Evolutionary conservation across 2,113 vertebrate genomes (phyloP).

Genomic region (Orthonyx spaldingii): DNA sequence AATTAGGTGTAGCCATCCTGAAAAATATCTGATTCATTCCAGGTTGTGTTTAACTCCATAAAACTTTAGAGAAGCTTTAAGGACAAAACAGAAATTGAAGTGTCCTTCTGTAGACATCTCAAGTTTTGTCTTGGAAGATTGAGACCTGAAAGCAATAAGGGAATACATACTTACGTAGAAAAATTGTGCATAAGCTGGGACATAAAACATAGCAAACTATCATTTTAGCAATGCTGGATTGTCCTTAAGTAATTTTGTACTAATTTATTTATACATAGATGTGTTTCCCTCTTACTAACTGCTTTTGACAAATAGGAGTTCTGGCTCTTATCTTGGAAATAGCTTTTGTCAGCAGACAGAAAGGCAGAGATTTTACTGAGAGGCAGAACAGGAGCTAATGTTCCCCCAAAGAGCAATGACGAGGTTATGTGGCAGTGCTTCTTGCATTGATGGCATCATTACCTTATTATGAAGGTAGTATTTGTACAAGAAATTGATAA

Average conservation of each 20-base stretch:
- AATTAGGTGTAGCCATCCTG: not conserved
- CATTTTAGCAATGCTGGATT: not conserved
- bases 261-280: not conserved
- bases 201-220: not conserved
- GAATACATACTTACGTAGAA: not conserved
- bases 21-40: not conserved
- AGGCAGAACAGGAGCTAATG: not conserved
- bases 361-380: not conserved
- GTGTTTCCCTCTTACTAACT: not conserved
- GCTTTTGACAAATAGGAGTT: not conserved
- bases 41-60: not conserved
- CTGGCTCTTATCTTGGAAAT: not conserved
- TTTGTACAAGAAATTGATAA: not conserved
- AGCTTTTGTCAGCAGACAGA: not conserved
- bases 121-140: not conserved
- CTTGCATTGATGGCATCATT: not conserved
- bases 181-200: not conserved
- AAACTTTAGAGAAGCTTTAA: not conserved
- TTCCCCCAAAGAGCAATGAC: not conserved
- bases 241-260: not conserved
- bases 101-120: not conserved
- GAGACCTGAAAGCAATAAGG: not conserved
- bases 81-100: not conserved
- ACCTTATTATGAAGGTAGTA: not conserved
- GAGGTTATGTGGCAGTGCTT: not conserved